Conservation (phyloP, 2,113 vertebrate genomes). For the Thomomys bottae region DNA sequence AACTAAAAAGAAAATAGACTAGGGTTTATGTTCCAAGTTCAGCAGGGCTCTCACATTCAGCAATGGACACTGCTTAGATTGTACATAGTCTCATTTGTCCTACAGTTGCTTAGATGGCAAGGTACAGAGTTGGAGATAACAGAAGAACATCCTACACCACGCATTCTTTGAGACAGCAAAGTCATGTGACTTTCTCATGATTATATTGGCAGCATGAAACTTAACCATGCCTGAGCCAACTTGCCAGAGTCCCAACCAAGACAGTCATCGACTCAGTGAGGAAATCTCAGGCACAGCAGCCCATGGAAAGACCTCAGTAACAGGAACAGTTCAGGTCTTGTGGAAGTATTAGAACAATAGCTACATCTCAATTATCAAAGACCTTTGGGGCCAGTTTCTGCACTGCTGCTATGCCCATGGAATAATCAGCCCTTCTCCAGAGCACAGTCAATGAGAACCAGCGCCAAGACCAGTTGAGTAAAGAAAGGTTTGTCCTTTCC, state of each 20-base stretch:
- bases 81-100: not conserved
- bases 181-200: not conserved
- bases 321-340: not conserved
- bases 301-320: not conserved
- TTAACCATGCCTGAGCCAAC: not conserved
- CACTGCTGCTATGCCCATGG: not conserved
- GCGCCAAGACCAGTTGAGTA: not conserved
- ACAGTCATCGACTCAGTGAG: not conserved
- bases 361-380: not conserved
- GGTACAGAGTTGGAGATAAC: not conserved
- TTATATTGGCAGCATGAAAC: not conserved
- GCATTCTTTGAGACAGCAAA: not conserved
- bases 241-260: not conserved
- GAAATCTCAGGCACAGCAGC: not conserved
- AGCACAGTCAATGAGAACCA: not conserved
- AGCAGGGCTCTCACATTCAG: not conserved
- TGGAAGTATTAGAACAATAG: not conserved
- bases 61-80: no score
- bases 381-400: not conserved
- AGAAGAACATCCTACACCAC: not conserved
- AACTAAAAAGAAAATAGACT: not conserved
- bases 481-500: conserved; percentile 28
- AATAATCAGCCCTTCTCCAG: not conserved
- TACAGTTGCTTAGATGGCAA: no score
- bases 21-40: not conserved